Percentiles rank a stretch among this genome's conserved stretches.
Conservation (phyloP, 2,888 invertebrate species). For the Eupeodes latifasciatus region DNA sequence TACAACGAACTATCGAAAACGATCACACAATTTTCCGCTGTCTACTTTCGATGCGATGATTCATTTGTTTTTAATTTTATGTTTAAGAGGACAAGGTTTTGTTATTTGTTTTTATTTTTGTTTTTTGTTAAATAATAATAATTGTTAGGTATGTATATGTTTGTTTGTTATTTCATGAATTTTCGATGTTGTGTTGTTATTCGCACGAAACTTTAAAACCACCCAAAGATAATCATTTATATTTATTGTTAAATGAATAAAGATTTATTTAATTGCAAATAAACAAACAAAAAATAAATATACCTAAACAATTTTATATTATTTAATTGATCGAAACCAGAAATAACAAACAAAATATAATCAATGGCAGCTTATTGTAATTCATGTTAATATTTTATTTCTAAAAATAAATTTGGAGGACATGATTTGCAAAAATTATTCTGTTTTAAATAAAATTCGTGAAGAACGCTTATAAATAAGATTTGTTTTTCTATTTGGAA, state of each 20-base stretch:
- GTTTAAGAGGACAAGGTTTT: constrained; percentile 38
- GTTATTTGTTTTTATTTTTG: constrained; percentile 17
- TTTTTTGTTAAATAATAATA: constrained; percentile 6
- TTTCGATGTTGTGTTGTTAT: background rate
- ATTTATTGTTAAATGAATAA: constrained; percentile 18
- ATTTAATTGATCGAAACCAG: constrained; percentile 15
- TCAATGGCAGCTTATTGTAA: background rate
- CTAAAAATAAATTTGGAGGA: background rate
- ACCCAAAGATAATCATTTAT: constrained; percentile 5
- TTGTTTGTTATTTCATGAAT: constrained; percentile 11
- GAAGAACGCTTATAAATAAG: no score
- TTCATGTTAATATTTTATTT: background rate
- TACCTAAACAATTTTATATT: background rate
- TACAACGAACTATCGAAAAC: background rate
- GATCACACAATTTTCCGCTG: constrained; percentile 40
- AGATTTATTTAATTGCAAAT: background rate
- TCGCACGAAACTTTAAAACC: background rate
- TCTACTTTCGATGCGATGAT: constrained; percentile 30
- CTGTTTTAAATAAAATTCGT: no score
- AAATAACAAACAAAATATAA: background rate
- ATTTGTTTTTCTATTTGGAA: no score
- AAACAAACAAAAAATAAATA: background rate
- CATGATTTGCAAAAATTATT: background rate
- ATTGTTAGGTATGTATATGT: background rate
- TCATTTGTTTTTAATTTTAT: constrained; percentile 44